These are phyloP conservation scores for Pachymerium ferrugineum DNA, from an alignment of 2,888 invertebrate species.

Conservation along the genomic window DNA sequence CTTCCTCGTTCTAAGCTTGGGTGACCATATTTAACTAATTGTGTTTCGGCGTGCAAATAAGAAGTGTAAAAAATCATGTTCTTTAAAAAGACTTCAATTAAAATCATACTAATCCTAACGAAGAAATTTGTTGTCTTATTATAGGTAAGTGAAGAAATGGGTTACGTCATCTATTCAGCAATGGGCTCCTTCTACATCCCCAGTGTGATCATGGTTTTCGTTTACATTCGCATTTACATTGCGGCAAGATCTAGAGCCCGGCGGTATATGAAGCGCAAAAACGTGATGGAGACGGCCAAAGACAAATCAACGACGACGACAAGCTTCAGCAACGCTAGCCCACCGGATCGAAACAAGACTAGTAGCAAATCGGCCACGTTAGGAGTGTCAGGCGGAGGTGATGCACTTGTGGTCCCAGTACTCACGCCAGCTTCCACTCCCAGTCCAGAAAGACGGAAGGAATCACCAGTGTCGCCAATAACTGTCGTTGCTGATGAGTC, in stretches of 20 bases:
- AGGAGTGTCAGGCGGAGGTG: constrained; percentile 51
- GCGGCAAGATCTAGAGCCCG: constrained; percentile 89
- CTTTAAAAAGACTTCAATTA: no score
- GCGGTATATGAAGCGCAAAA: constrained; percentile 57
- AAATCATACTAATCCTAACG: not conserved
- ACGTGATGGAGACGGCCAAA: constrained; percentile 37
- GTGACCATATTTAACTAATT: no score
- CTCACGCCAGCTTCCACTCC: constrained; percentile 33
- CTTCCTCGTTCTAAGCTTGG: no score
- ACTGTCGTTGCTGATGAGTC: constrained; percentile 7
- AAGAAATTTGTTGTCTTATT: constrained; percentile 37
- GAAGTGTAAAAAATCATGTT: no score
- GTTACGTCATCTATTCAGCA: constrained; percentile 96
- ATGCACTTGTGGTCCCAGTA: constrained; percentile 37
- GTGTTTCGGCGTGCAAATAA: no score
- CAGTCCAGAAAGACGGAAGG: constrained; percentile 31
- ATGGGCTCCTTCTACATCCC: constrained; percentile 99
- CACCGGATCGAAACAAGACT: constrained; percentile 38
- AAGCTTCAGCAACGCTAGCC: constrained; percentile 41
- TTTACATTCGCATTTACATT: constrained; percentile 96
- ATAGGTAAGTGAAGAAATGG: constrained; percentile 88
- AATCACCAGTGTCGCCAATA: constrained; percentile 33
- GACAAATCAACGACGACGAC: constrained; percentile 42
- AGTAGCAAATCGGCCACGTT: constrained; percentile 44
- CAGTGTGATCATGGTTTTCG: constrained; percentile 98